Conservation (phyloP, 2,113 vertebrate species). For the Anhinga rufa region DNA sequence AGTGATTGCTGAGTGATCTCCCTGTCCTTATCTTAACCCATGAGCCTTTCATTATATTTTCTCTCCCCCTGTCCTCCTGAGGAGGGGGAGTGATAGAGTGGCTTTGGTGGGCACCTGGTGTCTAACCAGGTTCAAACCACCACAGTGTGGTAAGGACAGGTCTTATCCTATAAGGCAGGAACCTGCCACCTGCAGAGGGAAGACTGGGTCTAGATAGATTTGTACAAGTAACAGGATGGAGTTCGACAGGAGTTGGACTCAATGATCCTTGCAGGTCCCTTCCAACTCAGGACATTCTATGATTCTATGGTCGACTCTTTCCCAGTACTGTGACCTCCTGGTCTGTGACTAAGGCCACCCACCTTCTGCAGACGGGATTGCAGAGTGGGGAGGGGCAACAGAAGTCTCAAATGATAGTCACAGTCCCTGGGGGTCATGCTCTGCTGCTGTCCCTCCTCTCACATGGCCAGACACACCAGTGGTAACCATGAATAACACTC, state of each 20-base stretch:
- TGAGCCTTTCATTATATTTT: too few species aligned
- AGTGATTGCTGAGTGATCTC: too few species aligned
- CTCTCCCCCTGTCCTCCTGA: too few species aligned
- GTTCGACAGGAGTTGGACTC: too few species aligned
- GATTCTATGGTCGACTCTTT: background rate
- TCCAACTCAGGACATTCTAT: too few species aligned
- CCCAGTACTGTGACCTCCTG: background rate
- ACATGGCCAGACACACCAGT: background rate
- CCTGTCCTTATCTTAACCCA: too few species aligned
- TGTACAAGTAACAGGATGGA: background rate
- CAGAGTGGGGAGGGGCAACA: background rate
- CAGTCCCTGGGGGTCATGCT: background rate
- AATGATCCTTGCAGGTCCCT: too few species aligned
- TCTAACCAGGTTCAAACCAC: too few species aligned
- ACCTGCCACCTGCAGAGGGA: background rate
- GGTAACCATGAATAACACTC: background rate
- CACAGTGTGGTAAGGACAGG: too few species aligned
- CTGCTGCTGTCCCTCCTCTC: background rate
- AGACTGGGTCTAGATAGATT: background rate
- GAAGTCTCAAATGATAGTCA: background rate
- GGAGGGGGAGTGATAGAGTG: too few species aligned
- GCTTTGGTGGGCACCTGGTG: too few species aligned
- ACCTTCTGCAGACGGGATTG: background rate
- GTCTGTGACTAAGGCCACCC: background rate
- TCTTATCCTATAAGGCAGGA: background rate